A percentile compares a stretch with the other conserved stretches of the same genome.
These are phyloP conservation scores for Oithona nana DNA, from an alignment of 2,888 invertebrate genomes.

Conservation along the genomic window DNA sequence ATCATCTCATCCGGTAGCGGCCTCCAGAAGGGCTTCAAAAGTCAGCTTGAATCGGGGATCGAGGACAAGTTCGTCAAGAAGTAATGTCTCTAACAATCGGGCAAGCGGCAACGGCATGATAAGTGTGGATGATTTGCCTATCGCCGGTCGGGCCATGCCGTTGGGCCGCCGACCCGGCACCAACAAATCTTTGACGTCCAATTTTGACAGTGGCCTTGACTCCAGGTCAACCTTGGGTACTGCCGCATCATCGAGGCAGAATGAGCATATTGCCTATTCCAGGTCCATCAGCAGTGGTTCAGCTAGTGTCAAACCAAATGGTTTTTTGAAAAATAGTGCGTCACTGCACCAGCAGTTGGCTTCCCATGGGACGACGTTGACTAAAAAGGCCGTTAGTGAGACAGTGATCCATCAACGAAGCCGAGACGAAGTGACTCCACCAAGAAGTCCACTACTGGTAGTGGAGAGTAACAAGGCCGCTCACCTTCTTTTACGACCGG, in stretches of 20 bases:
- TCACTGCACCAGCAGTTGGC: background rate
- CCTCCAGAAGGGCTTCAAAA: background rate
- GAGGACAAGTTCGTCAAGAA: background rate
- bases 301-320: background rate
- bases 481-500: background rate
- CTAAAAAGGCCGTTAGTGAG: background rate
- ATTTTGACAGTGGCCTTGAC: background rate
- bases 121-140: conserved; percentile 7
- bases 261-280: background rate
- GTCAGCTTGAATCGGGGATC: background rate
- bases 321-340: background rate
- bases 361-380: background rate
- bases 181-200: conserved; percentile 9
- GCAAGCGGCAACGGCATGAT: background rate
- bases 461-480: background rate
- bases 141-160: conserved; percentile 1
- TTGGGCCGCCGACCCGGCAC: background rate
- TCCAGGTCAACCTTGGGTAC: background rate
- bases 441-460: background rate
- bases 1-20: background rate
- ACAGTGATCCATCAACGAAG: background rate
- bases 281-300: background rate
- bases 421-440: background rate
- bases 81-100: background rate
- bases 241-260: background rate